Evolutionary conservation across 2,888 invertebrate species (phyloP), one percentile per base, ranked within the genome.

Genomic region (Oxyteleia sp.): DNA sequence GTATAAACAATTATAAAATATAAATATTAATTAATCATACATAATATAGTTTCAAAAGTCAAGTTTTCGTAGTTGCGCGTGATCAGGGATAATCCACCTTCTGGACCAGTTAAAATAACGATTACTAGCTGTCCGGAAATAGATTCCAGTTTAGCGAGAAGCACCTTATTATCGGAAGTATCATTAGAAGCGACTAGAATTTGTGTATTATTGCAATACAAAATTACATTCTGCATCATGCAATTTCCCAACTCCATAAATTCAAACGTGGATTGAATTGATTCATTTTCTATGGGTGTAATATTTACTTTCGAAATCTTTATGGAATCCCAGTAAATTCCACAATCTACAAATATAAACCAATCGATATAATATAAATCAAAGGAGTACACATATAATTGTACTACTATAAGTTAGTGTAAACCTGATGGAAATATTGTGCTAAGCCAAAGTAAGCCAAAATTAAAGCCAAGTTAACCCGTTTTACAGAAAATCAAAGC

Each of bases 51-150:
- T 49, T 55, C 38, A 23, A 82, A 69, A 7, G 45, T 15, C 23
- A 55, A 66, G 4, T 35, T 41, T 51, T 16, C 11, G 55, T 43
- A 53, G 11, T 74, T n/a, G 15, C 72, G 71, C 4, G 18, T 35
- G 26, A 59, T 61, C 4, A 87, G 74, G 32, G 61, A 68, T 47
- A 86, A 64, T 71, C 82, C 83, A 71, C 81, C 76, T 35, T 61
- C 7, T n/a, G 59, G 47, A 4, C 78, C 82, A n/a, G 69, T 79
- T 4, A 47, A 11, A 38, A 45, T 71, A 16, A 71, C 11, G 23
- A 57, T 57, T 1, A 20, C 15, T 8, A 47, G 47, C 20, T 15
- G 20, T 15, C 23, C 35, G 8, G 10, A 32, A 57, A 57, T 15
- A 20, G 47, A 45, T 15, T 20, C 32, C 5, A 69, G 8, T 69